Base-by-base conservation (phyloP, 2,888 invertebrate genomes). In the Eulithis prunata region DNA sequence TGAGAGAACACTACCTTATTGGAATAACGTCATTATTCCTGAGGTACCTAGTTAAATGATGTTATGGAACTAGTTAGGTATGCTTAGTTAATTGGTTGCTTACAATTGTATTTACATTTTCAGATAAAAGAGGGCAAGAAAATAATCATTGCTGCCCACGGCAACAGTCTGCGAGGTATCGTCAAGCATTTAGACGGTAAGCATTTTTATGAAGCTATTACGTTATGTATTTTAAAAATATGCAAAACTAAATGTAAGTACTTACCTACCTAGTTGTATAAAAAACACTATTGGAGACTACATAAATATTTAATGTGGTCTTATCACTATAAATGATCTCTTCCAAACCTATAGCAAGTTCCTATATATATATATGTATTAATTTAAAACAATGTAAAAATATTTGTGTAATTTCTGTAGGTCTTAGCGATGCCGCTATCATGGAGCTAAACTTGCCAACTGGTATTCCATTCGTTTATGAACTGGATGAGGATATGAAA, bases 171-270 rank as follows among this genome's bases (percentile, higher is more conserved):
- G 47, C 93, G 97, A 78, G 97, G 97, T 66, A 96, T 98, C 74
- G 96, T 97, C 0, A 97, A 97, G 87, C 96, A 97, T 90, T 94
- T 98, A 81, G 97, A 97, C 86, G 93, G 96, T 96, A 89, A 92
- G 94, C 87, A 53, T 13, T 21, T 11, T 8, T 28, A 21, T 11
- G 11, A 21, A 4, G 49, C 11, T 11, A 49, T 8, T 47, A 21
- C 49, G 5, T 21, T 41, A 41, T 10, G 41, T 21, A 21, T 21
- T 21, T 21, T 21, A 21, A 21, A 21, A 21, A 21, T 21, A 21
- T 21, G 21, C 21, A 21, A 21, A 21, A 21, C 21, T 21, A 21
- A 21, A 21, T 21, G 21, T 21, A 21, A 21, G 21, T 21, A 21
- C 21, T 21, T 21, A 21, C 21, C 21, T 21, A 21, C 21, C 21